These are phyloP conservation scores for Cataglyphis rosenhaueri DNA, from an alignment of 2,888 invertebrate species.

Conservation along the genomic window DNA sequence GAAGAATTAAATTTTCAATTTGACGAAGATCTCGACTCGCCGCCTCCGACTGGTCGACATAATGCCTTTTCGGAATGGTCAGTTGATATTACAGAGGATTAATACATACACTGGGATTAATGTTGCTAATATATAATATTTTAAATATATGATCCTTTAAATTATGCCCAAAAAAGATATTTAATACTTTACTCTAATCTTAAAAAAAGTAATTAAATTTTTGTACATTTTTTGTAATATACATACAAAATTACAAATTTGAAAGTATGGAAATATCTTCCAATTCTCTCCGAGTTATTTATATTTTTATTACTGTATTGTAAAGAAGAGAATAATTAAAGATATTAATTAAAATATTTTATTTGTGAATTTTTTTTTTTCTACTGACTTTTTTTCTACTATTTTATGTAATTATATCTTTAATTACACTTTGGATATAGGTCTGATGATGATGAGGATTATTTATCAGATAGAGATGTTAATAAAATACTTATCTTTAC, in stretches of 20 bases:
- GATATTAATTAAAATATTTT: background rate
- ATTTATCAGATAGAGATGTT: conserved; percentile 95
- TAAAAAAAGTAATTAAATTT: background rate
- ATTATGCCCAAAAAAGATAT: background rate
- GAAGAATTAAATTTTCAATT: conserved; percentile 98
- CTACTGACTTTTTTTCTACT: background rate
- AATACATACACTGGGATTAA: background rate
- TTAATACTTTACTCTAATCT: background rate
- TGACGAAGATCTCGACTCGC: conserved; percentile 96
- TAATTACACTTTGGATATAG: conserved; percentile 83
- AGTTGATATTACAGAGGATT: background rate
- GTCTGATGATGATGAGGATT: conserved; percentile 93
- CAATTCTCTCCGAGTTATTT: background rate
- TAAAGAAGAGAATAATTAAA: background rate
- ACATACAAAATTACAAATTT: background rate
- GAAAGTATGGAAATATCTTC: background rate
- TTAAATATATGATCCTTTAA: background rate
- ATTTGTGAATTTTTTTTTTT: background rate
- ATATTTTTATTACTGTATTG: background rate
- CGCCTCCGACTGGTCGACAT: conserved; percentile 91
- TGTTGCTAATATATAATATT: background rate
- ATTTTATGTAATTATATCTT: background rate
- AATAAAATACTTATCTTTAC: conserved; percentile 98
- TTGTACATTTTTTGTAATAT: background rate
- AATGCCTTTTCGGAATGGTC: conserved; percentile 93